phyloP scores from a whole-genome alignment of 2,888 invertebrate genomes.

The Rhimphoctona megacephalus region DNA sequence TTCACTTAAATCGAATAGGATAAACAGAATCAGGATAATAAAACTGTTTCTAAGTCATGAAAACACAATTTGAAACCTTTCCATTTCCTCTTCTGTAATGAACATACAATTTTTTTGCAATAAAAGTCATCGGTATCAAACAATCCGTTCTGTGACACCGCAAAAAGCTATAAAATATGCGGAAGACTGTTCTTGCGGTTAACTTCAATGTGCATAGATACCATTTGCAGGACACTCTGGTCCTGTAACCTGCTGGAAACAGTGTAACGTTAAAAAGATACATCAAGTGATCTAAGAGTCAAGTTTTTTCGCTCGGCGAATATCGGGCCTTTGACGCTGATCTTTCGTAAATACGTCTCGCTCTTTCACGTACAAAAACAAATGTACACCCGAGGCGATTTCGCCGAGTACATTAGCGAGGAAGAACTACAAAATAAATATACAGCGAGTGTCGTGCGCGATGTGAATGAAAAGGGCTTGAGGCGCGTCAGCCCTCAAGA shows the following conservation, averaged over 20 bases:
- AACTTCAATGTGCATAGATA: neutral
- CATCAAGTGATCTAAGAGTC: neutral
- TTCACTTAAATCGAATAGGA: neutral
- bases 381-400: conserved; percentile 61
- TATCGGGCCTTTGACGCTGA: neutral
- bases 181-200: conserved; percentile 42
- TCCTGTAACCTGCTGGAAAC: conserved; percentile 34
- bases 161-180: conserved; percentile 31
- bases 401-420: conserved; percentile 65
- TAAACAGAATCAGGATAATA: neutral
- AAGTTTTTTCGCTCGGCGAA: neutral
- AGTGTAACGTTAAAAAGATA: neutral
- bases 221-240: neutral
- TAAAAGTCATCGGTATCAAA: conserved; percentile 30
- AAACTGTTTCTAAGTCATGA: neutral
- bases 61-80: neutral
- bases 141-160: conserved; percentile 34
- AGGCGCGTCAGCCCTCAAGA: conserved; percentile 75
- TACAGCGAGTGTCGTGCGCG: conserved; percentile 53
- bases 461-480: conserved; percentile 67
- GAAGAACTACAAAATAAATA: conserved; percentile 39
- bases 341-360: conserved; percentile 15
- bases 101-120: neutral
- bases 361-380: conserved; percentile 54
- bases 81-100: neutral